These are phyloP conservation scores for Spilogale gracilis DNA, from an alignment of 2,113 vertebrate species.

Conservation along the genomic window DNA sequence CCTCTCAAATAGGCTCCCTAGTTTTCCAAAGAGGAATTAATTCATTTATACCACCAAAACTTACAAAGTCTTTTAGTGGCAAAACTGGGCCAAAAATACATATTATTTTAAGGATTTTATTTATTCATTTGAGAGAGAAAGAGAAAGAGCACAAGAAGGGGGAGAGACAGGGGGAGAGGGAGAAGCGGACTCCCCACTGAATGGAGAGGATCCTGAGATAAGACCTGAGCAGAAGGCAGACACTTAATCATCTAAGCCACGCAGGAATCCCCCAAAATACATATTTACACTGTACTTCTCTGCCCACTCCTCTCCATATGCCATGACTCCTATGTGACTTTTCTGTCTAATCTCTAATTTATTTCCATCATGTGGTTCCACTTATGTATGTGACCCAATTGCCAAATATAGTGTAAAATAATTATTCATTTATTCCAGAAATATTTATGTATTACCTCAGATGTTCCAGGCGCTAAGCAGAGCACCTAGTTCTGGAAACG, in stretches of 20 bases:
- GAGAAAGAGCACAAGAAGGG: no score
- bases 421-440: not conserved
- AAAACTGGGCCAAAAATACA: not conserved
- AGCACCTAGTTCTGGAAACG: not conserved
- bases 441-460: not conserved
- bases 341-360: not conserved
- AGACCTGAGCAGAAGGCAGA: not conserved
- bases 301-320: not conserved
- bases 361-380: not conserved
- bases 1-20: not conserved
- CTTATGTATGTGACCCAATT: not conserved
- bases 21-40: conserved; percentile 15
- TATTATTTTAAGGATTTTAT: no score
- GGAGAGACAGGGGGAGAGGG: no score
- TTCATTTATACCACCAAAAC: not conserved
- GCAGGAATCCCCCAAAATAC: not conserved
- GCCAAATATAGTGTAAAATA: not conserved
- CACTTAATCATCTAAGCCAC: not conserved
- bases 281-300: not conserved
- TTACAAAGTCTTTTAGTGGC: not conserved
- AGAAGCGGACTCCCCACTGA: no score
- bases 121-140: no score
- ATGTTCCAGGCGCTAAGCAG: not conserved
- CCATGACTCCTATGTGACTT: not conserved
- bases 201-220: not conserved